Evolutionary conservation across 2,797 vertebrate genomes (phyloP).

Genomic region (Leucoraja ocellata): DNA sequence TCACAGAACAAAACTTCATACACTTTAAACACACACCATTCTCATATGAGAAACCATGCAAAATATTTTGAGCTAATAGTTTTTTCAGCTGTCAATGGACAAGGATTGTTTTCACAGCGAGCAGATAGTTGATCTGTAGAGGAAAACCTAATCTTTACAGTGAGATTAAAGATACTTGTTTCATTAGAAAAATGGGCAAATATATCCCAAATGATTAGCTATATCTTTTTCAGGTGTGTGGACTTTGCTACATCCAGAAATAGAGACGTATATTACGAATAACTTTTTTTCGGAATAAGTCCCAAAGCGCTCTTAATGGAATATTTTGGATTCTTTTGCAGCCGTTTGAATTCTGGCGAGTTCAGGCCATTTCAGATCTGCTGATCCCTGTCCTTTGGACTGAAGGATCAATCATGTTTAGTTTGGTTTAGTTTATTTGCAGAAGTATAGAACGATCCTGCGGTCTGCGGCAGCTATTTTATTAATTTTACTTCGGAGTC

Average conservation of each 20-base stretch:
- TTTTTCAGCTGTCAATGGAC: constrained; percentile 29
- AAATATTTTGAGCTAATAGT: constrained; percentile 28
- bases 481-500: too few species aligned
- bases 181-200: background rate
- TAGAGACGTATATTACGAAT: background rate
- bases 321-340: constrained; percentile 11
- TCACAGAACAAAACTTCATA: constrained; percentile 27
- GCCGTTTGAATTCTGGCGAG: background rate
- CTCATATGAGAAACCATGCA: constrained; percentile 31
- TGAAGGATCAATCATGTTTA: background rate
- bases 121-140: background rate
- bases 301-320: constrained; percentile 17
- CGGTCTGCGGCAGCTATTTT: too few species aligned
- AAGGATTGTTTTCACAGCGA: constrained; percentile 16
- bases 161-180: background rate
- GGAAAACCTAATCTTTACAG: constrained; percentile 2
- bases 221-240: constrained; percentile 16
- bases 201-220: background rate
- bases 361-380: constrained; percentile 17
- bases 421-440: too few species aligned
- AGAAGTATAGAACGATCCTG: background rate
- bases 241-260: background rate
- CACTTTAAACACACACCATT: constrained; percentile 12
- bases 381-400: constrained; percentile 1
- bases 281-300: background rate